A percentile compares a stretch with the other conserved stretches of the same genome.
Conservation (phyloP, 2,113 vertebrate genomes). For the Centropristis striata region DNA sequence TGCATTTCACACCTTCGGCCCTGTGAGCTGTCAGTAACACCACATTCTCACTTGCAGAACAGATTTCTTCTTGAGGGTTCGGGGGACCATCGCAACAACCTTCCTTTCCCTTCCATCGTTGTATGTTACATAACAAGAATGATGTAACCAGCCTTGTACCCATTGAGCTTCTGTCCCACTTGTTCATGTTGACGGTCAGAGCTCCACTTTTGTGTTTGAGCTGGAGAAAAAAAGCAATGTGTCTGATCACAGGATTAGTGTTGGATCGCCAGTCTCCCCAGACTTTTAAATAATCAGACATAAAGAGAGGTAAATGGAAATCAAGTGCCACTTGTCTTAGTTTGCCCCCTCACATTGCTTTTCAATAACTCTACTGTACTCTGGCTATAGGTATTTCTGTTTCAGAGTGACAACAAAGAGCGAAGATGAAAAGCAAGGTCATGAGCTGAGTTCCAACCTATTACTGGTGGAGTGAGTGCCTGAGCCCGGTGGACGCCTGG, state of each 20-base stretch:
- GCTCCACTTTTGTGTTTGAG: slow-evolving; percentile 1
- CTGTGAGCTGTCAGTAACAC: not conserved
- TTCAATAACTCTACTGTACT: not conserved
- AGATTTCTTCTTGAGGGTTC: not conserved
- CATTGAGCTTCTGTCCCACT: not conserved
- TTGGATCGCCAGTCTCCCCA: not conserved
- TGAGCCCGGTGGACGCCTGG: slow-evolving; percentile 32
- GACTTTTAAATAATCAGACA: not conserved
- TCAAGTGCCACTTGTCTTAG: slow-evolving; percentile 13
- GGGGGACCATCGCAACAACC: not conserved
- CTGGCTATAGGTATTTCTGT: not conserved
- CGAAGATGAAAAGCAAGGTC: slow-evolving; percentile 57
- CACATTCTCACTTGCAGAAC: not conserved
- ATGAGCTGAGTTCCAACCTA: slow-evolving; percentile 41
- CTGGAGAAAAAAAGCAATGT: not conserved
- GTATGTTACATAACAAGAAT: slow-evolving; percentile 14
- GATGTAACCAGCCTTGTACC: not conserved
- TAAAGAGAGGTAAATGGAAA: slow-evolving; percentile 26
- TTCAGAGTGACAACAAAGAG: slow-evolving; percentile 52
- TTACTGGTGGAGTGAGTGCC: slow-evolving; percentile 34
- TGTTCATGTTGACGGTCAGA: not conserved
- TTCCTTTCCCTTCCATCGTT: not conserved
- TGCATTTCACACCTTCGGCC: not conserved
- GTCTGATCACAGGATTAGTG: not conserved
- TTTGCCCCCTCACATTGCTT: not conserved